Conservation (phyloP, 2,113 vertebrate species). For the Antigone vipio region DNA sequence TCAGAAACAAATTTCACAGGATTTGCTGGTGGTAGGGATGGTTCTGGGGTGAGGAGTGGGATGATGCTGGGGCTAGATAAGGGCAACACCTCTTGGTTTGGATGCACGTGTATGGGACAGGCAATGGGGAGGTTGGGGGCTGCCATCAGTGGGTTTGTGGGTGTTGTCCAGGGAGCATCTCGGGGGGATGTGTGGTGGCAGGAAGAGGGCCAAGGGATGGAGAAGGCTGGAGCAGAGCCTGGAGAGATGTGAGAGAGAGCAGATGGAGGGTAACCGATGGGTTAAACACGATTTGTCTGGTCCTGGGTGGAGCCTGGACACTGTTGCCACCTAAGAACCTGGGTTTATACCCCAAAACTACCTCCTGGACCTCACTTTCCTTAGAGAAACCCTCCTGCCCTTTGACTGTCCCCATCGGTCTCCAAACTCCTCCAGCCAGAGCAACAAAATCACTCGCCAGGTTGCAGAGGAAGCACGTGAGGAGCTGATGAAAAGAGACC, state of each 20-base stretch:
- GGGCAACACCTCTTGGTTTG: background rate
- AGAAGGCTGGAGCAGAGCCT: background rate
- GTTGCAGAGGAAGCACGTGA: background rate
- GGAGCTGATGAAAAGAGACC: background rate
- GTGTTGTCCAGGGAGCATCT: background rate
- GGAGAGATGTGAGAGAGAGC: background rate
- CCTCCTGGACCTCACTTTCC: background rate
- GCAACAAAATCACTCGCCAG: background rate
- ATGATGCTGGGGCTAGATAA: background rate
- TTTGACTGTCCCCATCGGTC: background rate
- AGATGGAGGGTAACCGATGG: fast-evolving
- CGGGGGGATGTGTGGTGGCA: background rate
- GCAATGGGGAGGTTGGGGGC: background rate
- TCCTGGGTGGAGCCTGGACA: background rate
- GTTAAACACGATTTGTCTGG: fast-evolving
- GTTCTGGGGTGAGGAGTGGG: fast-evolving
- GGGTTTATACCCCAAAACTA: background rate
- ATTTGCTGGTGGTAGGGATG: background rate
- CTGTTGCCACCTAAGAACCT: background rate
- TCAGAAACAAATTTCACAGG: background rate
- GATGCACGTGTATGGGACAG: fast-evolving
- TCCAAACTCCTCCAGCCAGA: background rate
- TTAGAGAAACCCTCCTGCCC: background rate
- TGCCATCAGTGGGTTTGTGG: background rate
- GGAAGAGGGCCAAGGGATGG: background rate